phyloP scores from a whole-genome alignment of 2,797 vertebrate genomes.

The Clarias platycephalus region DNA sequence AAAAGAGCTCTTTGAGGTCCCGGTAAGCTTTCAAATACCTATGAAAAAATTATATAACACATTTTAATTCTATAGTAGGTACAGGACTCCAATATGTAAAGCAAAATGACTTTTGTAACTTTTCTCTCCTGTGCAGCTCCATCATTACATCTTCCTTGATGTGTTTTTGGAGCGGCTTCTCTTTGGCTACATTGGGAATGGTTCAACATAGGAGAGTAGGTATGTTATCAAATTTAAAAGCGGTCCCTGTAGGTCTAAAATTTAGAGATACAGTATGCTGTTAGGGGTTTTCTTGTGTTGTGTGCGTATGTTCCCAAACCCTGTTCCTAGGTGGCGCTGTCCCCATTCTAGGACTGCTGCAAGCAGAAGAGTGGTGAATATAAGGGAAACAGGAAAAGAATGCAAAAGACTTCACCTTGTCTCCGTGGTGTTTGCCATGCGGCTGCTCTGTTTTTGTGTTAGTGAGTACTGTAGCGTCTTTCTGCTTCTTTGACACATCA shows the following conservation, averaged over 20 bases:
- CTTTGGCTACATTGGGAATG: background rate
- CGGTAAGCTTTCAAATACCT: background rate
- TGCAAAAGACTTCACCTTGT: no score
- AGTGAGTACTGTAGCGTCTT: no score
- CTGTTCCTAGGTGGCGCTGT: no score
- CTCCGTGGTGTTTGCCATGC: no score
- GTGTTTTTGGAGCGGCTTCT: background rate
- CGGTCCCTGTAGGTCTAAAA: background rate
- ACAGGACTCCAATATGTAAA: background rate
- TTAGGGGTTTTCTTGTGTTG: no score
- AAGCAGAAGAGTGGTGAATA: no score
- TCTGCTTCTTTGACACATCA: no score
- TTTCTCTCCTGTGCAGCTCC: background rate
- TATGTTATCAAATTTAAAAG: background rate
- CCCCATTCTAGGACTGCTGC: no score
- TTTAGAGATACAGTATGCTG: no score
- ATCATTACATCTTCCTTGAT: background rate
- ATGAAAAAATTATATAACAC: background rate
- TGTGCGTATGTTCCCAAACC: no score
- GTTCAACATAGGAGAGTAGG: background rate
- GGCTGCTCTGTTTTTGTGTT: no score
- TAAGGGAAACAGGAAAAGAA: no score
- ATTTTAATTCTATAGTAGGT: background rate
- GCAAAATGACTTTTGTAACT: background rate
- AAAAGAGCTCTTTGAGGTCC: background rate